phyloP scores from a whole-genome alignment of 2,113 vertebrate genomes.

The Hypanus sabinus region DNA sequence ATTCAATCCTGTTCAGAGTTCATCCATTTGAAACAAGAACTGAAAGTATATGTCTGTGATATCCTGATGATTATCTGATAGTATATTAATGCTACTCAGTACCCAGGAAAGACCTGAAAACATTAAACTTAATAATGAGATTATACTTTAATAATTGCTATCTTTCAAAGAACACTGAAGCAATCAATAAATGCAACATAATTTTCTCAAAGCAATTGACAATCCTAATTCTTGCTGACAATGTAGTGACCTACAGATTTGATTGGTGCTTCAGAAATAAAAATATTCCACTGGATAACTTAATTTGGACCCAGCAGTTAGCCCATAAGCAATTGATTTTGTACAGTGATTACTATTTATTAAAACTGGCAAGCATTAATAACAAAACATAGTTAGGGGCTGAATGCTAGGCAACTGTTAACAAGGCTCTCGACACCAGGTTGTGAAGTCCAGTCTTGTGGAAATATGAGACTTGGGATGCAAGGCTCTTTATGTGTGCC shows the following conservation, averaged over 20 bases:
- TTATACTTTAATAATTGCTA: neutral
- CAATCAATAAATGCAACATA: neutral
- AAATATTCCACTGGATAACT: neutral
- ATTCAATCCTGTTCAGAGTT: too few species aligned
- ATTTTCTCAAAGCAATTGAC: neutral
- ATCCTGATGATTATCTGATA: neutral
- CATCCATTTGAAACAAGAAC: too few species aligned
- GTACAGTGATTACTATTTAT: neutral
- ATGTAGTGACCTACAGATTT: neutral
- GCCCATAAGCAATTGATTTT: neutral
- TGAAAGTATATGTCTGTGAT: too few species aligned
- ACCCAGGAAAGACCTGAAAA: neutral
- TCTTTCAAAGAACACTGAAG: neutral
- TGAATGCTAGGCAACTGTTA: neutral
- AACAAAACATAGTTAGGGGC: neutral
- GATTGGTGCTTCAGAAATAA: neutral
- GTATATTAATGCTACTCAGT: neutral
- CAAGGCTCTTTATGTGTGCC: neutral
- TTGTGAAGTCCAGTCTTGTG: neutral
- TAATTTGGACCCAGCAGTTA: neutral
- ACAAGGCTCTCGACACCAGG: neutral
- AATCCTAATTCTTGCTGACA: neutral
- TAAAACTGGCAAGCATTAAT: neutral
- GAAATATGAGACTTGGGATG: neutral
- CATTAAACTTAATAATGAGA: neutral